Percentiles rank a stretch among this genome's conserved stretches.
Conservation (phyloP, 2,797 vertebrate genomes). For the Gallirallus australis region DNA sequence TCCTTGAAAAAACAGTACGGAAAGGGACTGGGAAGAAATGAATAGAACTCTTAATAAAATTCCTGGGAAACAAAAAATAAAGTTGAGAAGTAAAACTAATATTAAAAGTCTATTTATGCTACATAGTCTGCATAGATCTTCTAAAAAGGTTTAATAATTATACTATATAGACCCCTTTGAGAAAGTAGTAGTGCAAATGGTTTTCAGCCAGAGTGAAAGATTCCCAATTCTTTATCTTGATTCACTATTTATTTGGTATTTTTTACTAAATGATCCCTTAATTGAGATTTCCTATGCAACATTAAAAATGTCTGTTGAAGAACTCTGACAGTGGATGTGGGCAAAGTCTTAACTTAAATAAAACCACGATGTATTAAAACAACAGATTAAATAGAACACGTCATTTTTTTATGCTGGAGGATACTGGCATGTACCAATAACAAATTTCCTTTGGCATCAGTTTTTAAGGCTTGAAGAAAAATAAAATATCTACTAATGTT, state of each 20-base stretch:
- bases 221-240: not conserved
- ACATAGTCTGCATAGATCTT: not conserved
- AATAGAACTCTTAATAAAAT: conserved; percentile 29
- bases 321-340: not conserved
- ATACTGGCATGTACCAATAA: not conserved
- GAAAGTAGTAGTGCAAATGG: not conserved
- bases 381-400: not conserved
- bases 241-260: not conserved
- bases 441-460: not conserved
- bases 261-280: not conserved
- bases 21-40: not conserved
- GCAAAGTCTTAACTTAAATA: not conserved
- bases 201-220: not conserved
- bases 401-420: accelerated
- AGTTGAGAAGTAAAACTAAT: not conserved
- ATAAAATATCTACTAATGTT: not conserved
- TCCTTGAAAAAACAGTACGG: not conserved
- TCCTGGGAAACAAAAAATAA: conserved; percentile 1
- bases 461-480: not conserved
- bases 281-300: not conserved
- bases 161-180: not conserved
- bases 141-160: not conserved
- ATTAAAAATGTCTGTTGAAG: not conserved
- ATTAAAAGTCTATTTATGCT: not conserved
- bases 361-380: not conserved